A percentile compares a stretch with the other conserved stretches of the same genome.
phyloP scores from a whole-genome alignment of 2,797 vertebrate genomes.

The Craterocephalus amniculus region DNA sequence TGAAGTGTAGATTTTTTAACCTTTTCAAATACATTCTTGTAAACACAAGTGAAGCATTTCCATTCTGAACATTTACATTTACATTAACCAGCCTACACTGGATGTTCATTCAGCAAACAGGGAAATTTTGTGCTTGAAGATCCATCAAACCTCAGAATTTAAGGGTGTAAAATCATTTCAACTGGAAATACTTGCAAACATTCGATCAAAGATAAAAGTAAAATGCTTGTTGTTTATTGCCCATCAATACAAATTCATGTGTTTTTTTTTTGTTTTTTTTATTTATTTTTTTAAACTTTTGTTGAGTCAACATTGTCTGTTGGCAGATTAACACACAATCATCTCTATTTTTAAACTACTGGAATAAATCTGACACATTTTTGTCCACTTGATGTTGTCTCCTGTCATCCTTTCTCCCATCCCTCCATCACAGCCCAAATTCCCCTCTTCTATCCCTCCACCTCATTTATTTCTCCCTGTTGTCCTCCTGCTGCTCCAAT shows the following conservation, averaged over 20 bases:
- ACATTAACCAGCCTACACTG: no score
- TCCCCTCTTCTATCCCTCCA: not conserved
- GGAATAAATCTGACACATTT: constrained; percentile 14
- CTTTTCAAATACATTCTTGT: no score
- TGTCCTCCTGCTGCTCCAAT: constrained; percentile 28
- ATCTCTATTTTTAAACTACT: not conserved
- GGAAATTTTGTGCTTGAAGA: not conserved
- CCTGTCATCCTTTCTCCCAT: not conserved
- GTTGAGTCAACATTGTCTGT: no score
- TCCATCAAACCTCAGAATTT: not conserved
- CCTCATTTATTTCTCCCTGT: constrained; percentile 9
- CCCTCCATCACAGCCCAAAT: not conserved
- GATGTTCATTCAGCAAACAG: not conserved
- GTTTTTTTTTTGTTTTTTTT: no score
- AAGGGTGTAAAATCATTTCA: no score
- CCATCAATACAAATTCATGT: no score
- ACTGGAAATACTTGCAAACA: no score
- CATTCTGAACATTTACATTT: no score
- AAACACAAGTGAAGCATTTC: not conserved
- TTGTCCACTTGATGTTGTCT: constrained; percentile 16
- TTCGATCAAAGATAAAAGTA: no score
- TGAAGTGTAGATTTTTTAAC: no score
- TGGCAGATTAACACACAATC: constrained; percentile 2
- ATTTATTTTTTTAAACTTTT: no score
- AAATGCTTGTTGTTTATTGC: no score